phyloP scores from a whole-genome alignment of 2,113 vertebrate species.

The Steatornis caripensis region DNA sequence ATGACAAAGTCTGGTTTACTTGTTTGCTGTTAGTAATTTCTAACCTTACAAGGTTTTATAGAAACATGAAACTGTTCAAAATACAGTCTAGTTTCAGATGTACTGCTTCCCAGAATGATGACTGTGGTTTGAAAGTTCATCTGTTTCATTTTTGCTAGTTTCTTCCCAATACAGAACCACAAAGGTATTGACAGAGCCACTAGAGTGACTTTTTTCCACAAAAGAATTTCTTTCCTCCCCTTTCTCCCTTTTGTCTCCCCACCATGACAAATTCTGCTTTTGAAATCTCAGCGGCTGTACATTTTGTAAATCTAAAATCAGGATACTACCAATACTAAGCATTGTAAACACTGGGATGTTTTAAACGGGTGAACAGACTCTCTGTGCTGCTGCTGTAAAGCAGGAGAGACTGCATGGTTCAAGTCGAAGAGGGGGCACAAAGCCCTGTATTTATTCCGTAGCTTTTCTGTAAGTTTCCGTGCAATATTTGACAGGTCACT shows the following conservation, averaged over 20 bases:
- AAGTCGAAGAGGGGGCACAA: not conserved
- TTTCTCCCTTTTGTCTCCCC: not conserved
- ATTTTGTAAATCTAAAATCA: not conserved
- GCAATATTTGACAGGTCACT: not conserved
- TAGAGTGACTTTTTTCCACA: not conserved
- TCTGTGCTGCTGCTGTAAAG: not conserved
- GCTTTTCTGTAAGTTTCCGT: not conserved
- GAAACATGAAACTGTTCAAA: not conserved
- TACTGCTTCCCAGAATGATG: not conserved
- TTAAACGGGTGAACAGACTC: not conserved
- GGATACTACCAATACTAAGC: not conserved
- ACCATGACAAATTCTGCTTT: not conserved
- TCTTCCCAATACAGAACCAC: not conserved
- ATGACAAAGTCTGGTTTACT: not conserved
- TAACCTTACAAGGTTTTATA: not conserved
- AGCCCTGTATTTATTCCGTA: not conserved
- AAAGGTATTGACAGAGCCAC: not conserved
- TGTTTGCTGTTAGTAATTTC: not conserved
- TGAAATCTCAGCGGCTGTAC: not conserved
- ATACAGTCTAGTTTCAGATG: not conserved
- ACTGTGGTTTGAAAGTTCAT: slow-evolving; percentile 12
- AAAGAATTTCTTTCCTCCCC: not conserved
- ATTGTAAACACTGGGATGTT: not conserved
- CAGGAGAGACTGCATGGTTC: not conserved
- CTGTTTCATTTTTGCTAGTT: not conserved